These are phyloP conservation scores for Metalampra italica DNA, from an alignment of 2,888 invertebrate genomes.

Conservation along the genomic window DNA sequence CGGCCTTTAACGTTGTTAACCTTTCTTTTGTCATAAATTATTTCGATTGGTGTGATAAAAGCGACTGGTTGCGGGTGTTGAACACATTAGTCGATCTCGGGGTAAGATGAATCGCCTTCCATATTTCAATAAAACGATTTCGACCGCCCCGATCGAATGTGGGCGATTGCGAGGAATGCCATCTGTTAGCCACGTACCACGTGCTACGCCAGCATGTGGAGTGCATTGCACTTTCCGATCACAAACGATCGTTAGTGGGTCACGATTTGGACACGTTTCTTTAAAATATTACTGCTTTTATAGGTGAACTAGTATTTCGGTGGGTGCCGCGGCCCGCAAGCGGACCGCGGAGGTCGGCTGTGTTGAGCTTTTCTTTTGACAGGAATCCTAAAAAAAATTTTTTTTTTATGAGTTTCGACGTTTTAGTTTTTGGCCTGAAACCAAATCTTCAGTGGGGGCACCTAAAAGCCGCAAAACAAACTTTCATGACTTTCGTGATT, in stretches of 20 bases:
- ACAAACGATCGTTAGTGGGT: background rate
- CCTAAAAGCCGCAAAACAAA: no score
- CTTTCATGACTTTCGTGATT: no score
- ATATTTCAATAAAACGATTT: slow-evolving; percentile 31
- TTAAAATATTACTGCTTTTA: no score
- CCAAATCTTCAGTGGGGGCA: no score
- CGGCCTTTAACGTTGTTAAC: no score
- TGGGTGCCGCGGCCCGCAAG: no score
- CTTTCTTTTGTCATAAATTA: background rate
- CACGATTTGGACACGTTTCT: background rate
- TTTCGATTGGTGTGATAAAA: background rate
- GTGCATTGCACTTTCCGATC: slow-evolving; percentile 17
- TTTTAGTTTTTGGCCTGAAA: no score
- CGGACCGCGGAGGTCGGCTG: no score
- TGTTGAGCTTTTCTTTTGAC: no score
- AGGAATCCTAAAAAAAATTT: no score
- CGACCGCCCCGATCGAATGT: slow-evolving; percentile 18
- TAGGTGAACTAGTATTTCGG: no score
- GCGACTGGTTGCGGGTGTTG: background rate
- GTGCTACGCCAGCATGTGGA: slow-evolving; percentile 15
- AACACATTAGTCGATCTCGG: slow-evolving; percentile 1
- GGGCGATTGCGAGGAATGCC: slow-evolving; percentile 23
- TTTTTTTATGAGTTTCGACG: no score
- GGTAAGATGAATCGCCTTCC: slow-evolving; percentile 26
- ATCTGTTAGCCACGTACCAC: slow-evolving; percentile 23